Evolutionary conservation across 2,888 invertebrate genomes (phyloP).

Genomic region (Scaptomyza cyrtandrae): DNA sequence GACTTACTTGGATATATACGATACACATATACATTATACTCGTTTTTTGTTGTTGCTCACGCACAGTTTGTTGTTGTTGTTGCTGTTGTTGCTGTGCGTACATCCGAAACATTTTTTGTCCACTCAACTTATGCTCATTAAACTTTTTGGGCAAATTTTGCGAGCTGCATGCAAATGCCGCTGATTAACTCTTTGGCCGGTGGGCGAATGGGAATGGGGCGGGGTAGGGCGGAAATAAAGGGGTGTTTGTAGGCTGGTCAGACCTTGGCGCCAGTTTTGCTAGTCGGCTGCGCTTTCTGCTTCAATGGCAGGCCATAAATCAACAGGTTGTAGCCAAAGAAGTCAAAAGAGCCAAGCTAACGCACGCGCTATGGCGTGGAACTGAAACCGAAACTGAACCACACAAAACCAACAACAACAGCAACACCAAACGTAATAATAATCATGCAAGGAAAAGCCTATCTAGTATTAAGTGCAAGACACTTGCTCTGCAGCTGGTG

Average conservation of each 20-base stretch:
- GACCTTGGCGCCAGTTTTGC: conserved; percentile 52
- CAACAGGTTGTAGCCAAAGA: conserved; percentile 37
- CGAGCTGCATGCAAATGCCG: conserved; percentile 71
- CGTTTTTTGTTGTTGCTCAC: conserved; percentile 50
- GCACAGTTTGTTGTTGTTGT: conserved; percentile 14
- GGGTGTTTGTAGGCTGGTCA: neutral
- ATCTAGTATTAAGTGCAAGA: neutral
- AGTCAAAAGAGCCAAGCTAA: conserved; percentile 19
- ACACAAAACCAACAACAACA: conserved; percentile 1
- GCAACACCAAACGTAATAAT: conserved; percentile 3
- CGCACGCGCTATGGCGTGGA: conserved; percentile 37
- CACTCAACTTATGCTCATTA: conserved; percentile 69
- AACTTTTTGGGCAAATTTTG: conserved; percentile 67
- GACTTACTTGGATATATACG: conserved; percentile 18
- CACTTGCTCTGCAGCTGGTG: neutral
- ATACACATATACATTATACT: too few relatives aligned
- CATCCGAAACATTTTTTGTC: conserved; percentile 71
- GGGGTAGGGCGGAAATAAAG: neutral
- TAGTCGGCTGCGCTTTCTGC: conserved; percentile 37
- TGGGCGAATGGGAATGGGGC: neutral
- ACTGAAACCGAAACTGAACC: conserved; percentile 18
- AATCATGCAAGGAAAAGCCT: neutral
- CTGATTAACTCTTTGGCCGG: conserved; percentile 58
- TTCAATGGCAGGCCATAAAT: conserved; percentile 52
- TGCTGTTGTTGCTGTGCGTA: neutral